These are phyloP conservation scores for Ormia ochracea DNA, from an alignment of 2,888 invertebrate genomes.

Conservation along the genomic window DNA sequence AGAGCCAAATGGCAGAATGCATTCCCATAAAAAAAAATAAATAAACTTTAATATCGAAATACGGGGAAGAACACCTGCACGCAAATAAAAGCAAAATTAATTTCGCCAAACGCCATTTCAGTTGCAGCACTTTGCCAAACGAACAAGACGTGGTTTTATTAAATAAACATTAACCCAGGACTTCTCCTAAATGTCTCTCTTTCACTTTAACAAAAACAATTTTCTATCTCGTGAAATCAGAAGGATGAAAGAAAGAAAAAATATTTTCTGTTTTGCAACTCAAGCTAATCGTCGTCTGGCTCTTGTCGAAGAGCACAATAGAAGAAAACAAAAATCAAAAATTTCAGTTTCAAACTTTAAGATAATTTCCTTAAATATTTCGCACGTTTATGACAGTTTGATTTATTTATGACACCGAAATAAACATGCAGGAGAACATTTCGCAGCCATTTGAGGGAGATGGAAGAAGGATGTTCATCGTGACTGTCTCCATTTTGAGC, in stretches of 20 bases:
- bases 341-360: conserved; percentile 23
- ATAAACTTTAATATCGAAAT: neutral
- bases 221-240: neutral
- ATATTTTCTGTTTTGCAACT: conserved; percentile 21
- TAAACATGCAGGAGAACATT: conserved; percentile 65
- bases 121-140: neutral
- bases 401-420: conserved; percentile 73
- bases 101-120: conserved; percentile 10
- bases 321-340: conserved; percentile 22
- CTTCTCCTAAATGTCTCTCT: neutral
- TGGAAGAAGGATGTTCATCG: neutral
- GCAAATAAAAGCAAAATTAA: conserved; percentile 8
- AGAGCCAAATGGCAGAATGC: no score
- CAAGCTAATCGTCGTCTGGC: conserved; percentile 9
- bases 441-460: neutral
- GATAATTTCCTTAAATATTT: conserved; percentile 36
- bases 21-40: no score
- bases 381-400: conserved; percentile 74
- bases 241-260: neutral
- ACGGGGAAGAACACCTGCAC: conserved; percentile 39
- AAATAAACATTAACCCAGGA: conserved; percentile 46
- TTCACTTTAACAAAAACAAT: neutral
- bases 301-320: neutral
- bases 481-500: neutral
- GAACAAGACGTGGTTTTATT: conserved; percentile 48